These are phyloP conservation scores for Drosophila eohydei DNA, from an alignment of 2,888 invertebrate genomes.

Conservation along the genomic window DNA sequence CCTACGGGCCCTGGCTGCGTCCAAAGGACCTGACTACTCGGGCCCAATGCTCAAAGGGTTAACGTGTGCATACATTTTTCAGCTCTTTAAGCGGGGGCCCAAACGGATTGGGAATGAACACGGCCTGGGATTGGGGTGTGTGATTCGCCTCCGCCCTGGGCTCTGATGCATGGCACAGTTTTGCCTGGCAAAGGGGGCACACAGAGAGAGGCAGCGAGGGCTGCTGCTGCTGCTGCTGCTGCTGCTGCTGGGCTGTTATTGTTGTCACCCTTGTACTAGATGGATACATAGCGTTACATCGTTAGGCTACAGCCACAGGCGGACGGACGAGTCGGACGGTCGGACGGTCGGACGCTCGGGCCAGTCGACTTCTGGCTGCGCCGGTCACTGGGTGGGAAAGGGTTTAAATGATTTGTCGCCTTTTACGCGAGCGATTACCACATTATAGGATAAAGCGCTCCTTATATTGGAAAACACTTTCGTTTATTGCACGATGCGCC, in stretches of 20 bases:
- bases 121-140: slow-evolving; percentile 6
- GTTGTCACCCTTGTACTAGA: slow-evolving; percentile 72
- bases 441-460: slow-evolving; percentile 81
- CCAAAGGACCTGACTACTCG: slow-evolving; percentile 30
- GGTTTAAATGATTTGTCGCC: slow-evolving; percentile 84
- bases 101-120: background rate
- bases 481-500: slow-evolving; percentile 72
- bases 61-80: slow-evolving; percentile 70
- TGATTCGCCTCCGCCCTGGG: slow-evolving; percentile 28
- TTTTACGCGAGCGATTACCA: slow-evolving; percentile 84
- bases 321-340: background rate
- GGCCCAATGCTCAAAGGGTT: slow-evolving; percentile 70
- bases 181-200: background rate
- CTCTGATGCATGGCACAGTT: slow-evolving; percentile 26
- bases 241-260: slow-evolving; percentile 31
- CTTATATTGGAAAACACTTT: slow-evolving; percentile 80
- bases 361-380: slow-evolving; percentile 6
- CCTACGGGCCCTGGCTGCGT: slow-evolving; percentile 48
- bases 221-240: slow-evolving; percentile 16
- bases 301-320: slow-evolving; percentile 35
- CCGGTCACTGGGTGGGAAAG: slow-evolving; percentile 45
- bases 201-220: background rate
- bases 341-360: background rate
- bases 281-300: slow-evolving; percentile 35
- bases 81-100: slow-evolving; percentile 14